Evolutionary conservation across 2,888 invertebrate genomes (phyloP).

Genomic region (Esperia sulphurella): DNA sequence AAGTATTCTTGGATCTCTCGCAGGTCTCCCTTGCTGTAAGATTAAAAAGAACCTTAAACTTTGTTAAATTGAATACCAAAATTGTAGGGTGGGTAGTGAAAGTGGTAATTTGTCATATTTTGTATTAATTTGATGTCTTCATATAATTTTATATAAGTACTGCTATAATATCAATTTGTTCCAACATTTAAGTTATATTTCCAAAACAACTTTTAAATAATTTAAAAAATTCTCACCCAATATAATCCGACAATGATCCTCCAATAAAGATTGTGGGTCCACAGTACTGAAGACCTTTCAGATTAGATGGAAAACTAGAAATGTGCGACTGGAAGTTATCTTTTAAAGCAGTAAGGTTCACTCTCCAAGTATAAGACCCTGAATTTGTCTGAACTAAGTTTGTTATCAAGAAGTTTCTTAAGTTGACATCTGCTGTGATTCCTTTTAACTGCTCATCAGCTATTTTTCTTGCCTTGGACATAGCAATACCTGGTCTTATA

Average conservation of each 20-base stretch:
- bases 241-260: conserved; percentile 90
- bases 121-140: no score
- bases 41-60: conserved; percentile 21
- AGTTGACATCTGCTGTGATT: conserved; percentile 76
- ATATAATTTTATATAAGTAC: no score
- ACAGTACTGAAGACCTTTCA: conserved; percentile 71
- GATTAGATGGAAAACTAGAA: conserved; percentile 80
- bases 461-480: conserved; percentile 84
- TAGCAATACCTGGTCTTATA: conserved; percentile 80
- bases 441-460: conserved; percentile 81
- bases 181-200: no score
- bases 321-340: conserved; percentile 82
- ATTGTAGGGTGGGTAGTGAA: no score
- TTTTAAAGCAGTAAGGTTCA: conserved; percentile 87
- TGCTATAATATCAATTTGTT: no score
- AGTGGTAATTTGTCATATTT: no score
- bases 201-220: no score
- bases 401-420: conserved; percentile 89
- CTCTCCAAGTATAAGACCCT: conserved; percentile 85
- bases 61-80: no score
- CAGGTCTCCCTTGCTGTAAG: conserved; percentile 77
- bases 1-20: conserved; percentile 84
- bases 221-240: conserved; percentile 76
- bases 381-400: conserved; percentile 87
- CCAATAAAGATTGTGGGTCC: conserved; percentile 91